These are phyloP conservation scores for Myotis davidii DNA, from an alignment of 2,113 vertebrate genomes.

Conservation along the genomic window DNA sequence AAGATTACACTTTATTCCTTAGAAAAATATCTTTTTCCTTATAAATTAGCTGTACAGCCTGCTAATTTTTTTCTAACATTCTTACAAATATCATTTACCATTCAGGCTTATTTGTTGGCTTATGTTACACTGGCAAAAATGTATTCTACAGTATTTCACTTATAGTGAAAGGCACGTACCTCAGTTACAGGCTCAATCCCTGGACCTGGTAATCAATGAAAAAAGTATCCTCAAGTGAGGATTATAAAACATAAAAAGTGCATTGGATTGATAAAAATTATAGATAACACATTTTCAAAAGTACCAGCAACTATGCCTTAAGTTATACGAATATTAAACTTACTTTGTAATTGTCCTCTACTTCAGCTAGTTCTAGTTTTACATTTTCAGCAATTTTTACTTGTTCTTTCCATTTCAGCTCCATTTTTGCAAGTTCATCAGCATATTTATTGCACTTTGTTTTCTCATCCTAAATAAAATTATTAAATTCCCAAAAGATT, in stretches of 20 bases:
- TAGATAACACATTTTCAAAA: not conserved
- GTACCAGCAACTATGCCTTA: not conserved
- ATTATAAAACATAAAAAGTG: not conserved
- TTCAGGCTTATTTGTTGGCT: not conserved
- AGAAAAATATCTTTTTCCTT: not conserved
- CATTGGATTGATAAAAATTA: conserved; percentile 26
- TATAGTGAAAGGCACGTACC: not conserved
- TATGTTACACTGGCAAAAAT: not conserved
- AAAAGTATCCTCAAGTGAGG: no score
- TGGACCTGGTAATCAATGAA: no score
- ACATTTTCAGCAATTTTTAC: conserved; percentile 92
- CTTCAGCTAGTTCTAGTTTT: conserved; percentile 91
- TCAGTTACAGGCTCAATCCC: no score
- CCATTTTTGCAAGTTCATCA: conserved; percentile 95
- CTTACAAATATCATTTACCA: not conserved
- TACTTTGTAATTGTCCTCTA: conserved; percentile 95
- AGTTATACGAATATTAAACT: conserved; percentile 61
- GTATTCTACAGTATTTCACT: conserved; percentile 1
- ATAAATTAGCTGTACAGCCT: not conserved
- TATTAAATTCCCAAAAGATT: conserved; percentile 51
- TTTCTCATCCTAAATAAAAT: conserved; percentile 92
- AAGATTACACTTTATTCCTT: conserved; percentile 21
- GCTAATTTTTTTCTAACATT: not conserved
- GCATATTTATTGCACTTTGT: conserved; percentile 93
- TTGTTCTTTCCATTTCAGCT: conserved; percentile 96